Percentiles rank a stretch among this genome's conserved stretches.
Conservation (phyloP, 2,113 vertebrate genomes). For the Trogon surrucura region DNA sequence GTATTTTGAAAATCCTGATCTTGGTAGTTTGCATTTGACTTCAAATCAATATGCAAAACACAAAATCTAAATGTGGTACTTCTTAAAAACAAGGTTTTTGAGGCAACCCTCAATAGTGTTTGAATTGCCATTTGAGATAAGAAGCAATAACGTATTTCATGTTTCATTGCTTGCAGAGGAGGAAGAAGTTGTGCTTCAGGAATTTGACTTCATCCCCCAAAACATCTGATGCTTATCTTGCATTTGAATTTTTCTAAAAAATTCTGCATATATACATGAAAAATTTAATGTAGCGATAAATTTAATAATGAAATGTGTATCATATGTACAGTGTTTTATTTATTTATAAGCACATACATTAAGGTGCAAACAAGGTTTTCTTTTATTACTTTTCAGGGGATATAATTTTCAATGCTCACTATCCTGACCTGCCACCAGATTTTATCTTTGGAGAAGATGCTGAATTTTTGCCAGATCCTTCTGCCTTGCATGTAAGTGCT, state of each 20-base stretch:
- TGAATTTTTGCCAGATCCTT: slow-evolving; percentile 94
- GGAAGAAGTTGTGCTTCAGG: slow-evolving; percentile 3
- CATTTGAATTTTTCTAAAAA: not conserved
- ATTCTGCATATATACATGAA: not conserved
- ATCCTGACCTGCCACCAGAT: slow-evolving; percentile 95
- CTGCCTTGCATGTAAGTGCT: slow-evolving; percentile 89
- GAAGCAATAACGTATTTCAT: not conserved
- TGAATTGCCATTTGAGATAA: not conserved
- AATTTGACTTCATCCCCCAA: slow-evolving; percentile 46
- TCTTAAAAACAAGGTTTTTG: not conserved
- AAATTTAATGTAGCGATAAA: not conserved
- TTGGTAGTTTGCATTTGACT: not conserved
- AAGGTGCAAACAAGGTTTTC: not conserved
- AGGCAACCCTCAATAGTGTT: not conserved
- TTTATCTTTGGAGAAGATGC: slow-evolving; percentile 99
- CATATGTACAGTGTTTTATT: not conserved
- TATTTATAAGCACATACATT: not conserved
- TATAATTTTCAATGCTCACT: slow-evolving; percentile 96
- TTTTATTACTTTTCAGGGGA: slow-evolving; percentile 85
- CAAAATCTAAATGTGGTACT: not conserved
- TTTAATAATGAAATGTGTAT: not conserved
- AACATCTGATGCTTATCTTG: slow-evolving; percentile 56
- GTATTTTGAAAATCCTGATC: not conserved
- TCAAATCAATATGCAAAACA: not conserved
- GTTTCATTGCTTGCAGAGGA: slow-evolving; percentile 37